These are phyloP conservation scores for Halcyon leucocephala DNA, from an alignment of 2,797 vertebrate species.

Conservation along the genomic window DNA sequence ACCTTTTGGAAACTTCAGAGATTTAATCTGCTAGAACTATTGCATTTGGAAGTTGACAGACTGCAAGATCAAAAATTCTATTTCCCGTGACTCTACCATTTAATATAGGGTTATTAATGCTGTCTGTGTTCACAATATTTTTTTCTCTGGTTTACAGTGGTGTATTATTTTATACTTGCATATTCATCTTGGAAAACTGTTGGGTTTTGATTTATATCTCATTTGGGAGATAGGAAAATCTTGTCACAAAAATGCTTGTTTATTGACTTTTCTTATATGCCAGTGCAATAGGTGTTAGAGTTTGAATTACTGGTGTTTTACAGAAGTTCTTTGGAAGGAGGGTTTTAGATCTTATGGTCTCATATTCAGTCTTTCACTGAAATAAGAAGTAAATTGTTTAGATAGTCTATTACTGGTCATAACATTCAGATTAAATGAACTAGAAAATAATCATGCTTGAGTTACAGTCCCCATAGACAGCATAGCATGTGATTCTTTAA, in stretches of 20 bases:
- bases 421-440: neutral
- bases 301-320: neutral
- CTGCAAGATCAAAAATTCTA: neutral
- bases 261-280: neutral
- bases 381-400: neutral
- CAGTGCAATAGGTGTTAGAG: neutral
- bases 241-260: neutral
- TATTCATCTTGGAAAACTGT: neutral
- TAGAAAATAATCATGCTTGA: neutral
- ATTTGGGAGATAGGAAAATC: neutral
- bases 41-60: neutral
- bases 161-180: neutral
- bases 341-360: neutral
- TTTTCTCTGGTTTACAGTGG: neutral
- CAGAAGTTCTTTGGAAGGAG: neutral
- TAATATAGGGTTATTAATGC: neutral
- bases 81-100: neutral
- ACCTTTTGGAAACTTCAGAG: neutral
- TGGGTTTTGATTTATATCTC: neutral
- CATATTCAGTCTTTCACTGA: neutral
- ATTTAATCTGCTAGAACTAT: neutral
- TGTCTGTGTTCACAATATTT: neutral
- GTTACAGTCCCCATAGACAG: neutral
- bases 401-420: neutral
- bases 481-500: neutral